Percentiles rank a stretch among this genome's conserved stretches.
phyloP scores from a whole-genome alignment of 2,797 vertebrate genomes.

The Pelodytes ibericus region DNA sequence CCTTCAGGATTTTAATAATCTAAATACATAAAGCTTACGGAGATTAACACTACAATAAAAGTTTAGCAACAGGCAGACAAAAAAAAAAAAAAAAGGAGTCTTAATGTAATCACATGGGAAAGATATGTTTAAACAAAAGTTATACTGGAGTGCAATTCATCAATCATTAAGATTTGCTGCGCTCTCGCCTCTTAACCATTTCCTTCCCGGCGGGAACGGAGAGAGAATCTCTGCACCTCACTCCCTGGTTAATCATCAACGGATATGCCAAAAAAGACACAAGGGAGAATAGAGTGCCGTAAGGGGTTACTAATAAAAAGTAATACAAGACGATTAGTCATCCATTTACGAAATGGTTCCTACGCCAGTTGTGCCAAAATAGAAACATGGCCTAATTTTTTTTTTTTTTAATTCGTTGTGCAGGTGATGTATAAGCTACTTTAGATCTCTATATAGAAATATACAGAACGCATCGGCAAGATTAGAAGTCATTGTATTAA shows the following conservation, averaged over 20 bases:
- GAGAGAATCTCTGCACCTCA: neutral
- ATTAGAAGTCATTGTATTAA: too few species aligned
- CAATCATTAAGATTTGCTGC: slow-evolving; percentile 10
- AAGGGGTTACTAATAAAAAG: too few species aligned
- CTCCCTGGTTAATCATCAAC: neutral
- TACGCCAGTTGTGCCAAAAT: too few species aligned
- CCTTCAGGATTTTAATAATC: slow-evolving; percentile 81
- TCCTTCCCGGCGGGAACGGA: neutral
- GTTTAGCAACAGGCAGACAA: slow-evolving; percentile 65
- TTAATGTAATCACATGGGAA: slow-evolving; percentile 49
- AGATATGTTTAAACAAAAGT: slow-evolving; percentile 55
- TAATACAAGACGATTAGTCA: too few species aligned
- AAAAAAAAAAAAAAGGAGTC: slow-evolving; percentile 35
- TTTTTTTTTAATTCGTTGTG: too few species aligned
- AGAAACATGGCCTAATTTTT: too few species aligned
- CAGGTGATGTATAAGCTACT: too few species aligned
- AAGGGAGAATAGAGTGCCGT: too few species aligned
- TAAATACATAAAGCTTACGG: slow-evolving; percentile 71
- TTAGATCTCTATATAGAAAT: too few species aligned
- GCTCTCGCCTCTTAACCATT: slow-evolving; percentile 19
- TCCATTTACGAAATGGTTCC: too few species aligned
- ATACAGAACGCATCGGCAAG: too few species aligned
- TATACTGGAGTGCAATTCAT: slow-evolving; percentile 22
- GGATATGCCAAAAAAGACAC: too few species aligned
- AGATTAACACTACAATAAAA: slow-evolving; percentile 74